Evolutionary conservation across 2,888 invertebrate species (phyloP).

Genomic region (Notodonta ziczac): DNA sequence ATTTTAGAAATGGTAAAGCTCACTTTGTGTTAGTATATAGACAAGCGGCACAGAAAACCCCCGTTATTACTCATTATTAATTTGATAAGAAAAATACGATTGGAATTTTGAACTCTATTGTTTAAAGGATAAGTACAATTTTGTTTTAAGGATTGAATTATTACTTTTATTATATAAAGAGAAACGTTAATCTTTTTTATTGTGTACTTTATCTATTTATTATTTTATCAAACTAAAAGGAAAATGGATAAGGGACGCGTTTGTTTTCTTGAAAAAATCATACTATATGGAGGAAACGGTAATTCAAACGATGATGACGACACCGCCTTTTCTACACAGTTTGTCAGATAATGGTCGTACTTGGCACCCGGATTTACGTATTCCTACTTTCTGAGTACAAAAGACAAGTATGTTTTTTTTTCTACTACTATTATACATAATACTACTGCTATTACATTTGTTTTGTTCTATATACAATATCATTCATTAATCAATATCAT

Average conservation of each 20-base stretch:
- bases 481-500: no score
- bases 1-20: slow-evolving; percentile 39
- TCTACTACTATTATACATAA: no score
- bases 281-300: no score
- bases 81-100: slow-evolving; percentile 75
- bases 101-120: slow-evolving; percentile 52
- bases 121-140: slow-evolving; percentile 27
- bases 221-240: no score
- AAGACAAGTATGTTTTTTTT: no score
- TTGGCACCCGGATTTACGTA: no score
- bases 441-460: background rate
- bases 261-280: no score
- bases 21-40: slow-evolving; percentile 30
- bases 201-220: background rate
- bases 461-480: slow-evolving; percentile 1
- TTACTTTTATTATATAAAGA: slow-evolving; percentile 1
- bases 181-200: background rate
- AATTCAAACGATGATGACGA: no score
- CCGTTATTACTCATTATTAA: slow-evolving; percentile 79
- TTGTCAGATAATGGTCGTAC: no score
- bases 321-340: no score
- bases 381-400: no score
- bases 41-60: slow-evolving; percentile 36
- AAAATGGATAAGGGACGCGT: no score
- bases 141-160: slow-evolving; percentile 17